Percentiles rank a stretch among this genome's conserved stretches.
Evolutionary conservation across 2,888 invertebrate genomes (phyloP).

Genomic region (Rhimphoctona megacephalus): DNA sequence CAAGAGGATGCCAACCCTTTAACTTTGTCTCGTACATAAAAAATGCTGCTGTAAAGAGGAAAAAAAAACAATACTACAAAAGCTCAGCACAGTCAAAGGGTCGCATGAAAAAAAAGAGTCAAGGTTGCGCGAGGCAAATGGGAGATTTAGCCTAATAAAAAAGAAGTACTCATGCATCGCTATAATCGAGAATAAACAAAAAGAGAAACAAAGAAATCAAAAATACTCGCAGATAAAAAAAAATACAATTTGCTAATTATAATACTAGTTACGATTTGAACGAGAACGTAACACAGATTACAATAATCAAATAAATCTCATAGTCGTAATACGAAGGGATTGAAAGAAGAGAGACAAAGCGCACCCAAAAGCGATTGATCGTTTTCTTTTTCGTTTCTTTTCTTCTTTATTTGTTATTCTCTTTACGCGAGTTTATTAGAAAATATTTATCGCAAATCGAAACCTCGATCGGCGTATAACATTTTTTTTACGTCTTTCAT

Average conservation of each 20-base stretch:
- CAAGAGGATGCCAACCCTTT: slow-evolving; percentile 15
- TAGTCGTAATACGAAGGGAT: slow-evolving; percentile 39
- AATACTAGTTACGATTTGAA: slow-evolving; percentile 32
- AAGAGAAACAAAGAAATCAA: neutral
- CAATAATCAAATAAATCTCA: slow-evolving; percentile 23
- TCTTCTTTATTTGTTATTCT: neutral
- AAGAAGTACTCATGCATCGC: slow-evolving; percentile 55
- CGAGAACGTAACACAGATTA: slow-evolving; percentile 25
- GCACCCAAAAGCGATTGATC: slow-evolving; percentile 60
- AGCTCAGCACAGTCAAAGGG: slow-evolving; percentile 52
- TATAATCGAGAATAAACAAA: slow-evolving; percentile 33
- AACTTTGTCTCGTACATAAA: neutral
- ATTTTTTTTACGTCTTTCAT: neutral
- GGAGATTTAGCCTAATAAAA: slow-evolving; percentile 1
- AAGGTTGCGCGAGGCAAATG: neutral
- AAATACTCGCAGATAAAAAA: neutral
- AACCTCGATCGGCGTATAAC: neutral
- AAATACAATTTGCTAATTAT: slow-evolving; percentile 47
- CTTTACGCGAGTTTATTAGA: slow-evolving; percentile 3
- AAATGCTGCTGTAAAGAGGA: neutral
- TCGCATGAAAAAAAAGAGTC: slow-evolving; percentile 9
- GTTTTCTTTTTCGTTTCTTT: slow-evolving; percentile 5
- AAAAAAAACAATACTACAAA: slow-evolving; percentile 36
- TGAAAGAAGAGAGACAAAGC: slow-evolving; percentile 59
- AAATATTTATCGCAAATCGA: slow-evolving; percentile 5